A percentile compares a stretch with the other conserved stretches of the same genome.
Evolutionary conservation across 2,888 invertebrate genomes (phyloP).

Genomic region (Cancer borealis): DNA sequence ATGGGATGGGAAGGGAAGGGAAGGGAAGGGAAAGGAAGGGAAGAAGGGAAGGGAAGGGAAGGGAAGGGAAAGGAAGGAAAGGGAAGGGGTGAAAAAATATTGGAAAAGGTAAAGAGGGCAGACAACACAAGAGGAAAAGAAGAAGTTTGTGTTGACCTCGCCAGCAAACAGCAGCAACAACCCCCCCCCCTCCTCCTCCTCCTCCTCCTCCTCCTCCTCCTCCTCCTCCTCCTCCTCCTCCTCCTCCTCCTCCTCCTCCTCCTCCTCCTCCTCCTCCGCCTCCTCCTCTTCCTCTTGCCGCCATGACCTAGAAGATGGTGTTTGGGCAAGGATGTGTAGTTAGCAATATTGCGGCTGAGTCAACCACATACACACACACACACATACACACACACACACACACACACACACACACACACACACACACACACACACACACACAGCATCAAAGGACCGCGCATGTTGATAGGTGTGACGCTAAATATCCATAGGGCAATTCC

Average conservation of each 20-base stretch:
- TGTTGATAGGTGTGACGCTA: background rate
- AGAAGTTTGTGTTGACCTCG: background rate
- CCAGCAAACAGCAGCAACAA: background rate
- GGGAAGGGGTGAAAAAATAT: background rate
- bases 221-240: background rate
- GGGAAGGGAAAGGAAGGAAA: background rate
- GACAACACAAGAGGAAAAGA: background rate
- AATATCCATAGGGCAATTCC: background rate
- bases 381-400: background rate
- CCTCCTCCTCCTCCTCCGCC: background rate
- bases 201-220: background rate
- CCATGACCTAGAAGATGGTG: constrained; percentile 10
- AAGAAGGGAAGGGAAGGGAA: background rate
- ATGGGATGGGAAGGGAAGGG: background rate
- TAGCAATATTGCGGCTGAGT: constrained; percentile 45
- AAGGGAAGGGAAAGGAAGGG: background rate
- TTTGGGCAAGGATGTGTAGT: constrained; percentile 25
- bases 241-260: constrained; percentile 12
- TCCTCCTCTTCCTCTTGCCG: background rate
- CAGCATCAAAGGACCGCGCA: background rate
- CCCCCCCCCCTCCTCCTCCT: background rate
- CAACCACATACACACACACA: constrained; percentile 43
- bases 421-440: background rate
- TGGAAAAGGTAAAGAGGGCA: background rate
- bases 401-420: constrained; percentile 33